Base-by-base conservation (phyloP, 2,113 vertebrate species). In the Camelus dromedarius region DNA sequence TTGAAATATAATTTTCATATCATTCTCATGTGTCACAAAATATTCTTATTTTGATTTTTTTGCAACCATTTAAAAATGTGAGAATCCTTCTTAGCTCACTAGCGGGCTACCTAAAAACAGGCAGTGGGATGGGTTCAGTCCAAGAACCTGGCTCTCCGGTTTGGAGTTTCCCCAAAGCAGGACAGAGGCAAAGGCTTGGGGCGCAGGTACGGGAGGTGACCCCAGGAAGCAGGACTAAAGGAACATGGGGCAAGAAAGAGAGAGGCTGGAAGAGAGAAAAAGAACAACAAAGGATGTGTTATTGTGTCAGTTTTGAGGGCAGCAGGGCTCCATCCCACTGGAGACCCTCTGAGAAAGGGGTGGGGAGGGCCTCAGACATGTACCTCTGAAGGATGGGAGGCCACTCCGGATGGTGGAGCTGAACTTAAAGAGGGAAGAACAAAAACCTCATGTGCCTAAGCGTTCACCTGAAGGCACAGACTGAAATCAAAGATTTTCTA, bases 401-500 rank as follows among this genome's bases (percentile, higher is more conserved):
- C 87, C 64, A 26, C 35, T 77, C 87, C 58, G 20, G 32, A 76
- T 35, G 72, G 56, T 54, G 86, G 87, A 52, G 12, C 7, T 12
- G 77, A 84, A 62, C 50, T 69, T 56, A n/a, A 80, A 75, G 35
- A 26, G 8, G 26, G 30, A 19, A 64, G 81, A 92, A 93, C 48
- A 60, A 89, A 89, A 85, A 50, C 24, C 5, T 88, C 62, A n/a
- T 52, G 10, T 10, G 32, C 32, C 42, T 70, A 64, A 95, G 28
- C 56, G 76, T 92, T 79, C 38, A 62, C 69, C 89, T 82, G 0
- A 1, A 96, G 67, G 60, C 50, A 77, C 48, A 82, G 73, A 77
- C 83, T 83, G 89, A 81, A 86, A 96, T 72, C 35, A 83, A 94
- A 95, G 56, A 69, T 30, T 90, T 93, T 82, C 42, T 83, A 35